Evolutionary conservation across 2,113 vertebrate species (phyloP), one percentile per base, ranked within the genome.

Genomic region (Aspidoscelis tigris): DNA sequence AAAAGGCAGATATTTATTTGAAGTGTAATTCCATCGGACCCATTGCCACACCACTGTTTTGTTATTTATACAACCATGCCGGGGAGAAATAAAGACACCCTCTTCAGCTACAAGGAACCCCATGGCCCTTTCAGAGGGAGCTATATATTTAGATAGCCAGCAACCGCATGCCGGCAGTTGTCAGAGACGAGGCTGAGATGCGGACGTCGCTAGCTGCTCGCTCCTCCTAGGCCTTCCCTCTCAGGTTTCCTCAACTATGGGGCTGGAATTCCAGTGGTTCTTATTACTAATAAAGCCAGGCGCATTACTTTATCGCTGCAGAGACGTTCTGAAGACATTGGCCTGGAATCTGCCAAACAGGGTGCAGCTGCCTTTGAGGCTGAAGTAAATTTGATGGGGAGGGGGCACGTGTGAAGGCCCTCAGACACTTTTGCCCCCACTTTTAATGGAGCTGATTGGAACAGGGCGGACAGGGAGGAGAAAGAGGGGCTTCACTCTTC

Each of bases 1-100:
- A 76, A 47, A 75, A 85, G 69, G 84, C 44, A 18, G 6, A 0
- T 86, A 39, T 83, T 80, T 87, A 58, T 69, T 87, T 83, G 22
- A 69, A 53, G 76, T 79, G 58, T 14, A 26, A 39, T 74, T 69
- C 81, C 7, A 69, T 79, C 70, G 33, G 70, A 70, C 79, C 76
- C 44, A 43, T 41, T 68, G 74, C 70, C 2, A 16, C 66, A 8
- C 61, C n/a, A 26, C 58, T 87, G 81, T 73, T 69, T 87, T 74
- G 50, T 26, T 79, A 55, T 83, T 74, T 69, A 87, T 87, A 79
- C 69, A 43, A 47, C 61, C 78, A 12, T 33, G 65, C 66, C 12
- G 72, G 44, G 78, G 78, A 47, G 65, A 86, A 39, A 61, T 72
- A 39, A 2, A 16, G 72, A 10, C 84, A 4, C 72, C 0, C 6